These are phyloP conservation scores for Irena cyanogastra DNA, from an alignment of 2,113 vertebrate species.

Conservation along the genomic window DNA sequence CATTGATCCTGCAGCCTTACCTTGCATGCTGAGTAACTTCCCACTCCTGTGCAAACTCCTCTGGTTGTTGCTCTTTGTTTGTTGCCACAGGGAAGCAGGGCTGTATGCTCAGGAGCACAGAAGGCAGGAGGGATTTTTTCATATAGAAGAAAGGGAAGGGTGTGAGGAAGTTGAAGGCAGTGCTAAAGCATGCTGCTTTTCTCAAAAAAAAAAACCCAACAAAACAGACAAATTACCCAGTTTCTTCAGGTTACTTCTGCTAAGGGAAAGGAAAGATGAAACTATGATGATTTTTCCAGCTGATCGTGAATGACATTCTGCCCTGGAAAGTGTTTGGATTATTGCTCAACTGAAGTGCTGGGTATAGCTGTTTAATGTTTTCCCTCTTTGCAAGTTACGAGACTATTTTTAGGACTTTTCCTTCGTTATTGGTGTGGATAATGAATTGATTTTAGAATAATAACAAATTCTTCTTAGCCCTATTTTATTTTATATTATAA, in stretches of 20 bases:
- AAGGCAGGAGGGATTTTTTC: background rate
- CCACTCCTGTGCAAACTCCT: background rate
- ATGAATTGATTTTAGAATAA: background rate
- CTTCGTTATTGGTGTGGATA: background rate
- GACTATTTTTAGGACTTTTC: background rate
- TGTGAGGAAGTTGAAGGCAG: background rate
- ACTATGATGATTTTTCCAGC: background rate
- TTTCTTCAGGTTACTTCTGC: background rate
- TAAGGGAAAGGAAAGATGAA: background rate
- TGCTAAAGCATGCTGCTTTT: background rate
- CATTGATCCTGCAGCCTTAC: background rate
- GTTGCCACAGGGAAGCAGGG: background rate
- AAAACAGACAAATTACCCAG: background rate
- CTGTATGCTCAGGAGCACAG: background rate
- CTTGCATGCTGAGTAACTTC: conserved; percentile 2
- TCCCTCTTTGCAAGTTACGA: background rate
- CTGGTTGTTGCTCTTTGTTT: background rate
- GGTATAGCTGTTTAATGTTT: background rate
- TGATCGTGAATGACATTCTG: background rate
- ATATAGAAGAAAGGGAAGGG: background rate
- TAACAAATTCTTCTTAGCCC: background rate
- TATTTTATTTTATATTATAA: background rate
- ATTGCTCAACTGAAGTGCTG: background rate
- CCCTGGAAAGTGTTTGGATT: background rate
- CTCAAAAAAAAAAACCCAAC: background rate